phyloP scores from a whole-genome alignment of 92 coral and sea anemone genomes.

The Parazoanthus darwini region DNA sequence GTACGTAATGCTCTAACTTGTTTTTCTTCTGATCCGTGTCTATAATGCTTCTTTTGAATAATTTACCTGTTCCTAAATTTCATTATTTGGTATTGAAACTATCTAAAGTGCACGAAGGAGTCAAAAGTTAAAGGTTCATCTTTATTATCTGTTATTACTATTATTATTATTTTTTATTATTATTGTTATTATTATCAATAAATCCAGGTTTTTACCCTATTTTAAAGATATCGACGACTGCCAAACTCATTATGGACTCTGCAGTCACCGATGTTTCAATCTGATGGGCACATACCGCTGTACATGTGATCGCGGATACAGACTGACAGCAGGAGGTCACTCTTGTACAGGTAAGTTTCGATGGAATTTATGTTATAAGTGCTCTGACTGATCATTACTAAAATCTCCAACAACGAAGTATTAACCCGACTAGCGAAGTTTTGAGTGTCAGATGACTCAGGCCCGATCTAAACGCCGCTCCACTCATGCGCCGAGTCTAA shows the following conservation, averaged over 20 bases:
- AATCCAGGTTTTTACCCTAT: neutral
- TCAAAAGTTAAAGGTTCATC: no score
- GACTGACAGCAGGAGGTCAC: neutral
- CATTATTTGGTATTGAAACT: no score
- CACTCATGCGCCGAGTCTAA: no score
- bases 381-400: neutral
- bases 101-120: no score
- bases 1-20: no score
- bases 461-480: no score
- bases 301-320: slow-evolving; percentile 15
- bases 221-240: slow-evolving; percentile 6
- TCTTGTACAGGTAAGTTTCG: neutral
- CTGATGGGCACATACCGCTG: slow-evolving; percentile 5
- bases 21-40: no score
- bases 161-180: neutral
- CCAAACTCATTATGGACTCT: neutral
- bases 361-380: neutral
- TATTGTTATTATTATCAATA: neutral
- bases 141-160: neutral
- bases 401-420: neutral
- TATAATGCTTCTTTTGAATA: no score
- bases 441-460: no score
- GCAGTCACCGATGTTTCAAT: neutral
- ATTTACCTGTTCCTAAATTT: no score
- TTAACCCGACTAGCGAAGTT: neutral